phyloP scores from a whole-genome alignment of 2,797 vertebrate genomes.

The Tapera naevia region DNA sequence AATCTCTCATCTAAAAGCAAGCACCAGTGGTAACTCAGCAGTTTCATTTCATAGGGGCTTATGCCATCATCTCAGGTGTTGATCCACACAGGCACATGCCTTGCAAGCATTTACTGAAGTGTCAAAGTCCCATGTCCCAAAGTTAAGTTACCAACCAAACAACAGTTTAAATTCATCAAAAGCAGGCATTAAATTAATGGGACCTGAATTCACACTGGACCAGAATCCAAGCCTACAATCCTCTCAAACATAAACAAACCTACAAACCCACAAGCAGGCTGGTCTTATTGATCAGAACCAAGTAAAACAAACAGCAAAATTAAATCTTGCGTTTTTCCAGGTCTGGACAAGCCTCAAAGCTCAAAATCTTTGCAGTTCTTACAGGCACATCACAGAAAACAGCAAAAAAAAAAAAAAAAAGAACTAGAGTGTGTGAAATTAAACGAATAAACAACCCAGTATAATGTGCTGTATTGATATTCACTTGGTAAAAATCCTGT shows the following conservation, averaged over 20 bases:
- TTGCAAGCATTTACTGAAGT: background rate
- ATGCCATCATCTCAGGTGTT: slow-evolving; percentile 11
- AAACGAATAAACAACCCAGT: background rate
- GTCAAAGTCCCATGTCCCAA: background rate
- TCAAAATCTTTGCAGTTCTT: background rate
- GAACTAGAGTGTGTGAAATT: background rate
- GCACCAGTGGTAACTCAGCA: slow-evolving; percentile 42
- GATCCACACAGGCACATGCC: background rate
- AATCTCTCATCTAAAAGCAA: background rate
- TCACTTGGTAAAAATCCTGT: background rate
- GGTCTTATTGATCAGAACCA: background rate
- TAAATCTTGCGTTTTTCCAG: background rate
- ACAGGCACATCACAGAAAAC: background rate
- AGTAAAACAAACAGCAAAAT: slow-evolving; percentile 4
- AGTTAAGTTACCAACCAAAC: slow-evolving; percentile 10
- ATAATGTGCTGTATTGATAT: background rate
- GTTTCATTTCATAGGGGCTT: slow-evolving; percentile 35
- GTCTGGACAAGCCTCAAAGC: background rate
- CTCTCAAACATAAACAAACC: slow-evolving; percentile 9
- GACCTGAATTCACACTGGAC: slow-evolving; percentile 43
- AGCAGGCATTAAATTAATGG: slow-evolving; percentile 25
- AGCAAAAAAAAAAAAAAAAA: background rate
- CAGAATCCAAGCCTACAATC: slow-evolving; percentile 19
- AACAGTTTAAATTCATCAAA: slow-evolving; percentile 44
- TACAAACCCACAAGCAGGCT: background rate